These are phyloP conservation scores for Spatulosminthurus flaviceps DNA, from an alignment of 2,888 invertebrate species.

Conservation along the genomic window DNA sequence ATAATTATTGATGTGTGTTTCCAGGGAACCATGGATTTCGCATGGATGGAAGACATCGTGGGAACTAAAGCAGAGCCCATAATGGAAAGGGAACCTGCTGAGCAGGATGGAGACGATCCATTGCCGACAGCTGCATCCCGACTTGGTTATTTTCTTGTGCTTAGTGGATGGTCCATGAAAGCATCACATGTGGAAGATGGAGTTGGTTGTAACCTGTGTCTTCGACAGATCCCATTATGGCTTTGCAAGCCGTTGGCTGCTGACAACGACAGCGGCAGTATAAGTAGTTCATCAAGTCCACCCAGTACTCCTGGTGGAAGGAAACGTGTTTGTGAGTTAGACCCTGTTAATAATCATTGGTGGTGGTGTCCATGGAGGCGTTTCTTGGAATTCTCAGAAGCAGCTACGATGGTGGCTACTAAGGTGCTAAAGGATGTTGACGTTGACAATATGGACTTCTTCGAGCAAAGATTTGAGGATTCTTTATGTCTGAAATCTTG, in stretches of 20 bases:
- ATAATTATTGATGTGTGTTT: too few species aligned
- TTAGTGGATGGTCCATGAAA: conserved; percentile 33
- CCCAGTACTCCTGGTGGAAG: neutral
- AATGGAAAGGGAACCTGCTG: neutral
- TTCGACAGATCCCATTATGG: conserved; percentile 38
- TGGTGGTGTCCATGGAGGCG: conserved; percentile 46
- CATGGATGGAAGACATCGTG: conserved; percentile 24
- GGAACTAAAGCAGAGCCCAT: neutral
- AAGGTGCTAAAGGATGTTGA: neutral
- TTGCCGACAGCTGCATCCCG: neutral
- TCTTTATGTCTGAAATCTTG: neutral
- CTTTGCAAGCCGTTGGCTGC: neutral
- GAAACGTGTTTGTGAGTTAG: neutral
- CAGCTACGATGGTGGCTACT: neutral
- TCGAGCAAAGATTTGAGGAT: conserved; percentile 39
- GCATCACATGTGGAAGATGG: neutral
- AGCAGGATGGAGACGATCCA: neutral
- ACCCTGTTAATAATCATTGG: conserved; percentile 41
- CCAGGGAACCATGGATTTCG: neutral
- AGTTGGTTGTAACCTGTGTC: conserved; percentile 20
- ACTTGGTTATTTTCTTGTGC: conserved; percentile 11
- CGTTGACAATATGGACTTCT: neutral
- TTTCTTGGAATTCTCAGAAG: conserved; percentile 40
- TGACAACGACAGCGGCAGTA: too few species aligned
- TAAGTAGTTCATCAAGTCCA: too few species aligned